Base-by-base conservation (phyloP, 2,888 invertebrate species). In the Nymphalis polychloros region DNA sequence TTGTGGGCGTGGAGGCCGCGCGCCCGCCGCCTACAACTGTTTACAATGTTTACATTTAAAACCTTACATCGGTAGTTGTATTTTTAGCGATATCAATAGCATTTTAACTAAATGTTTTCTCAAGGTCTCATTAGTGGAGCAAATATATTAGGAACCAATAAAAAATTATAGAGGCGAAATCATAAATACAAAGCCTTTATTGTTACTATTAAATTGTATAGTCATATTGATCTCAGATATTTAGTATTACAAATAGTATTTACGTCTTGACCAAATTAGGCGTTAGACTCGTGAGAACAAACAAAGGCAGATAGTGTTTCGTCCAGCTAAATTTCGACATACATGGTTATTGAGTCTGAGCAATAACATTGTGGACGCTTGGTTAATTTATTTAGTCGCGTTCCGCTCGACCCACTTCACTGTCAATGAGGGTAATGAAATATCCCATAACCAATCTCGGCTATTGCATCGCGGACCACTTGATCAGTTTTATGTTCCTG, bases 1-100 rank as follows among this genome's bases (percentile, higher is more conserved):
- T 66, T 74, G 87, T 87, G 84, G 88, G 87, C 85, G 86, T 81
- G 81, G 84, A 90, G 89, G 89, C 82, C 89, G 75, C 78, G 76
- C 82, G 81, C 84, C 84, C 80, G 83, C 86, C 72, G 79, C 79
- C 75, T 75, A 74, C 76, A 64, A 67, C 69, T 63, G 67, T 53
- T 63, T 50, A 57, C 61, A 61, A 59, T 75, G 74, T 76, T 75
- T 76, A 76, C 71, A 59, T 71, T 72, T 50, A 50, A 71, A 82
- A 80, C 81, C 79, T 81, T 78, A 81, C 75, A 78, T 78, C 81
- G 79, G 79, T 75, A 78, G 6, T 72, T 76, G 72, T 79, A 84
- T 81, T 84, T 85, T 83, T 84, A 82, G 78, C 77, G 78, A 84
- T 80, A 80, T 72, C 72, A 65, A 66, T 66, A 64, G 57, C 31